These are phyloP conservation scores for Melinaea marsaeus DNA, from an alignment of 2,888 invertebrate genomes.

Conservation along the genomic window DNA sequence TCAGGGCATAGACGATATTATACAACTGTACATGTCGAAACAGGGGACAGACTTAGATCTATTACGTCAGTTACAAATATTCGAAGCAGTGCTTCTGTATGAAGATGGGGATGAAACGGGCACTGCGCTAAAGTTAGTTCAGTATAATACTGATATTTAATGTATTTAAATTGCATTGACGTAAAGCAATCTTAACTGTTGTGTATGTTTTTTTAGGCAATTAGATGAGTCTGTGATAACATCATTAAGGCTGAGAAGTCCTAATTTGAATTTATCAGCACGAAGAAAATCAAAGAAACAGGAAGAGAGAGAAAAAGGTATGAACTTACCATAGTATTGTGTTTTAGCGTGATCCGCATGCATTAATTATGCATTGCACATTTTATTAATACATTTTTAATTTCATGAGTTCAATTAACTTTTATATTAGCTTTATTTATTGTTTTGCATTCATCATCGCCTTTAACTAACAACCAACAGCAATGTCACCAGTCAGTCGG, in stretches of 20 bases:
- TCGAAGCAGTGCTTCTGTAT: slow-evolving; percentile 93
- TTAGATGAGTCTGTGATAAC: slow-evolving; percentile 84
- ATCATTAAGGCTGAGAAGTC: slow-evolving; percentile 80
- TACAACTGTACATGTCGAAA: slow-evolving; percentile 92
- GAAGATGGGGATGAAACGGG: slow-evolving; percentile 85
- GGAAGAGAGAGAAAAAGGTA: slow-evolving; percentile 85
- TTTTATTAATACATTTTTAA: slow-evolving; percentile 11
- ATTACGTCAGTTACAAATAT: slow-evolving; percentile 94
- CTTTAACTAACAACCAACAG: slow-evolving; percentile 64
- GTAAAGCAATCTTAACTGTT: neutral
- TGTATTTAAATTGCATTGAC: neutral
- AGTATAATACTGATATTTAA: neutral
- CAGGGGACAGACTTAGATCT: slow-evolving; percentile 96
- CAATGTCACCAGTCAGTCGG: slow-evolving; percentile 45
- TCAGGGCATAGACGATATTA: slow-evolving; percentile 92
- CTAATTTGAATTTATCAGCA: slow-evolving; percentile 77
- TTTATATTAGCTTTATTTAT: slow-evolving; percentile 15
- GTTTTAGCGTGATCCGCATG: slow-evolving; percentile 19
- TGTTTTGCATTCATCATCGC: slow-evolving; percentile 36
- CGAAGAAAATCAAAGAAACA: slow-evolving; percentile 84
- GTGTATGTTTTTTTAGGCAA: slow-evolving; percentile 62
- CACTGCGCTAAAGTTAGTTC: slow-evolving; percentile 77
- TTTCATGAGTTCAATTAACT: slow-evolving; percentile 11
- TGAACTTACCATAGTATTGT: slow-evolving; percentile 5
- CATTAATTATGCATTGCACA: slow-evolving; percentile 19